Conservation (phyloP, 1,140 invertebrate genomes). For the Cotesia chilonis region DNA sequence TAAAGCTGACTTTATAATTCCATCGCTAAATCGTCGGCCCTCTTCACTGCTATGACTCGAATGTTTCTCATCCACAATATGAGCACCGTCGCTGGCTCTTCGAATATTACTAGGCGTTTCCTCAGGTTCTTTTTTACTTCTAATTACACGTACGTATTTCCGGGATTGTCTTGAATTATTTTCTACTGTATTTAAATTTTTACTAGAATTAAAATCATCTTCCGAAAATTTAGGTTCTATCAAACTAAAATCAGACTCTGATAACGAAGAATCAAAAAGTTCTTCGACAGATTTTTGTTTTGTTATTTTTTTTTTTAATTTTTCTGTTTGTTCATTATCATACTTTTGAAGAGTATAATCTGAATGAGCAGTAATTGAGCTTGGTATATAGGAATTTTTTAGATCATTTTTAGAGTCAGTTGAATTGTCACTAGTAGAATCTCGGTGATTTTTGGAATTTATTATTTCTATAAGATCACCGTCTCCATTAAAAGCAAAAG, state of each 20-base stretch:
- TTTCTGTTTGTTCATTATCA: not conserved
- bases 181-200: not conserved
- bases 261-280: not conserved
- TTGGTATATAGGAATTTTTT: not conserved
- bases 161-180: slow-evolving; percentile 1
- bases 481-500: slow-evolving; percentile 66
- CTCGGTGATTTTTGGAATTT: slow-evolving; percentile 5
- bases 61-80: slow-evolving; percentile 22
- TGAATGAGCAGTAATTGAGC: not conserved
- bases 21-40: slow-evolving; percentile 50
- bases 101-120: slow-evolving; percentile 31
- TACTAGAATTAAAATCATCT: not conserved
- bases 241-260: not conserved
- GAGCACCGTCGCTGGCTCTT: slow-evolving; percentile 48
- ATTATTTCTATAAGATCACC: slow-evolving; percentile 66
- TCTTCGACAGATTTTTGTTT: slow-evolving; percentile 3
- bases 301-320: not conserved
- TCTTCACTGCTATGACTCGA: slow-evolving; percentile 28
- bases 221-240: not conserved
- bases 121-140: not conserved
- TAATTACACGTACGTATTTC: not conserved
- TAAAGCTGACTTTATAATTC: slow-evolving; percentile 36
- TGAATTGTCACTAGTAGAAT: slow-evolving; percentile 26
- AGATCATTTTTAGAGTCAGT: slow-evolving; percentile 23
- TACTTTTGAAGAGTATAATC: not conserved